Base-by-base conservation (phyloP, 2,888 invertebrate species). In the Spodoptera littoralis region DNA sequence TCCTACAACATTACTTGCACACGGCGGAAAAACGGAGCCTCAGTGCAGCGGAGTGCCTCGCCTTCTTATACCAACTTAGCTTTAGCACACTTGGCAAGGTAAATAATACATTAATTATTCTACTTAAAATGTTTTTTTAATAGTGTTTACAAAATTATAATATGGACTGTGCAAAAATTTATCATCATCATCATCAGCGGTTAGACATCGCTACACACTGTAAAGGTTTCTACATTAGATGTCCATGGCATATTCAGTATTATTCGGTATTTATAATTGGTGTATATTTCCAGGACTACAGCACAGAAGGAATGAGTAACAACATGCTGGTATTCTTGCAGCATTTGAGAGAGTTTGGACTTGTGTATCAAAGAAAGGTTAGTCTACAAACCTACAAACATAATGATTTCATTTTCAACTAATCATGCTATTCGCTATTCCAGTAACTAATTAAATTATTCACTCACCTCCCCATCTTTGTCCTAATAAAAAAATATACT, bases 341-440 rank as follows among this genome's bases (percentile, higher is more conserved):
- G 89, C 99, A 99, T 93, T 94, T 99, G 53, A 92, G 99, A 69
- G 99, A 99, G 92, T 98, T 99, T 86, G 99, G 99, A 45, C 96
- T 99, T 42, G 98, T 99, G 13, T 99, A 99, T 90, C 99, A 99
- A 92, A 96, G 99, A 84, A 99, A 98, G 95, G 98, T 98, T 84
- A 79, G 44, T 47, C 13, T 36, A 36, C 36, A 36, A 36, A 36
- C 30, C 18, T 18, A 18, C 18, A 18, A 18, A 18, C 18, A 18
- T 2, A 18, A 18, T 18, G 18, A 18, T 18, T 18, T 18, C 18
- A 18, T 1, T 18, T 18, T 18, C 18, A 18, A 1, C 18, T 18
- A 18, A 18, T 18, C 18, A 18, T 18, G 18, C 18, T 18, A 18
- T 18, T 18, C 18, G 18, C 18, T 18, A 18, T 18, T 18, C 18